Evolutionary conservation across 1,140 invertebrate species (phyloP).

Genomic region (Orchestia grillus): DNA sequence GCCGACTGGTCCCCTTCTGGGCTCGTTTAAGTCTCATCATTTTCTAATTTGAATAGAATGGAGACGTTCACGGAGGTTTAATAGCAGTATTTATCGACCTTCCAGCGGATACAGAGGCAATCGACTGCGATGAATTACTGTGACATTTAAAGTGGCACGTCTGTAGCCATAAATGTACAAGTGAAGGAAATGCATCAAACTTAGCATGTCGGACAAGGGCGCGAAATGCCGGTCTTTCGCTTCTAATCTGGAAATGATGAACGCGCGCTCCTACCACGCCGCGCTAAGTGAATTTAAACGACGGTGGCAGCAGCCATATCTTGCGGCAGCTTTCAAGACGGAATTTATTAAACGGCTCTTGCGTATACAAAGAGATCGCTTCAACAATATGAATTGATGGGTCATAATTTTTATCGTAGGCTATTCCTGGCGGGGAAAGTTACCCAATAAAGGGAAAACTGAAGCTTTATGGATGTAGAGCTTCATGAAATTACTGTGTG

Average conservation of each 20-base stretch:
- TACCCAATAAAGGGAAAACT: no score
- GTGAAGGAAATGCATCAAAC: neutral
- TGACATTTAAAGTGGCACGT: constrained; percentile 39
- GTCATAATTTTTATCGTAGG: neutral
- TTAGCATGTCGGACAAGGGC: neutral
- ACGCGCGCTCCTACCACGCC: neutral
- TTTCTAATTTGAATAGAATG: constrained; percentile 53
- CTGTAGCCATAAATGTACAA: constrained; percentile 4
- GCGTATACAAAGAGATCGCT: neutral
- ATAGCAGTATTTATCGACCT: constrained; percentile 45
- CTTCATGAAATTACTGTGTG: no score
- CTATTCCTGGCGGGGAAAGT: neutral
- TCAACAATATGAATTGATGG: neutral
- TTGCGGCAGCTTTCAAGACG: neutral
- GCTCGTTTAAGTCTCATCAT: constrained; percentile 55
- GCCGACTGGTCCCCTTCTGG: neutral
- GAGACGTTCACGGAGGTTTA: constrained; percentile 47
- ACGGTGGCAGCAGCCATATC: neutral
- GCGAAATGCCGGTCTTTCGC: neutral
- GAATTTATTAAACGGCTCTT: neutral
- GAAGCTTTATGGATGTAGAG: no score
- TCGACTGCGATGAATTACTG: constrained; percentile 33
- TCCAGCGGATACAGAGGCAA: neutral
- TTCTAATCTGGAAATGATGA: constrained; percentile 4
- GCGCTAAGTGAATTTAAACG: neutral